Evolutionary conservation across 2,888 invertebrate species (phyloP).

Genomic region (Netelia inedita): DNA sequence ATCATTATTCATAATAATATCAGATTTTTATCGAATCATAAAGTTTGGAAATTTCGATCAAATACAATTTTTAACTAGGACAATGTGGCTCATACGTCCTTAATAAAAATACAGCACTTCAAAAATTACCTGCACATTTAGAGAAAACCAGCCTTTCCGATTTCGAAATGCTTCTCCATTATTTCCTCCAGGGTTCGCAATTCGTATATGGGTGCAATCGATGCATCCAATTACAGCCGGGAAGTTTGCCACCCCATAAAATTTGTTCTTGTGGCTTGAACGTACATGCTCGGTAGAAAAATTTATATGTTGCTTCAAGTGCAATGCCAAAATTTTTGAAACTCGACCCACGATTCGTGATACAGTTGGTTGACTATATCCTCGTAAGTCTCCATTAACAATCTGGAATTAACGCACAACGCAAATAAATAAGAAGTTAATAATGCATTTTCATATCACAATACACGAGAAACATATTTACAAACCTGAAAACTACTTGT

Average conservation of each 20-base stretch:
- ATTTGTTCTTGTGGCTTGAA: slow-evolving; percentile 13
- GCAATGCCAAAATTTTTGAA: slow-evolving; percentile 48
- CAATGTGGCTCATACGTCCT: neutral
- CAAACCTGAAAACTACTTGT: slow-evolving; percentile 62
- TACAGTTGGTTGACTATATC: slow-evolving; percentile 54
- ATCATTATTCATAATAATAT: neutral
- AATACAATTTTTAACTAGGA: too few relatives aligned
- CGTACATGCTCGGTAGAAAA: slow-evolving; percentile 5
- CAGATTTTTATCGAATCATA: too few relatives aligned
- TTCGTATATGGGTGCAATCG: slow-evolving; percentile 44
- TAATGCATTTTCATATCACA: slow-evolving; percentile 37
- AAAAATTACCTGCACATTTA: slow-evolving; percentile 25
- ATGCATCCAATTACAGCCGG: slow-evolving; percentile 41
- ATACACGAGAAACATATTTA: slow-evolving; percentile 37
- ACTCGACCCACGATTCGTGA: slow-evolving; percentile 52
- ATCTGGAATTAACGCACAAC: slow-evolving; percentile 39
- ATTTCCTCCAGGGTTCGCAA: slow-evolving; percentile 30
- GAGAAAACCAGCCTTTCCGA: slow-evolving; percentile 41
- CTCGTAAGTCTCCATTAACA: slow-evolving; percentile 57
- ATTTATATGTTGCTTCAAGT: slow-evolving; percentile 3
- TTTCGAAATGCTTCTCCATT: slow-evolving; percentile 45
- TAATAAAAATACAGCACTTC: slow-evolving; percentile 7
- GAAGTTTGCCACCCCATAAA: slow-evolving; percentile 9
- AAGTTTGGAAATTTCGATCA: too few relatives aligned
- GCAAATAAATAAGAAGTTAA: slow-evolving; percentile 39